Percentiles rank a stretch among this genome's conserved stretches.
These are phyloP conservation scores for Homarus americanus DNA, from an alignment of 1,140 invertebrate genomes.

Conservation along the genomic window DNA sequence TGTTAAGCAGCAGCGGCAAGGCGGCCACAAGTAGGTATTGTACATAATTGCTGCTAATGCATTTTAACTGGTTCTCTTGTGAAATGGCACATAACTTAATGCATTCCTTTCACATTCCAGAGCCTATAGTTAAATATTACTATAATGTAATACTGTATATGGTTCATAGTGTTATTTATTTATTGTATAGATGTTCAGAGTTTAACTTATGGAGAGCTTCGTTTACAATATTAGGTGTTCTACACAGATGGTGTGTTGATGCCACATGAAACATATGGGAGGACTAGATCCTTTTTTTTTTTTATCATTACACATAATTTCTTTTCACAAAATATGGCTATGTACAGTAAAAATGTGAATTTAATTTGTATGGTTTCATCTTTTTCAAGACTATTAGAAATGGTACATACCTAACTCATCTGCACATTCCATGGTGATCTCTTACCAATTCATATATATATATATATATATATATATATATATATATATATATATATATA, in stretches of 20 bases:
- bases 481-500: not conserved
- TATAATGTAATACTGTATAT: constrained; percentile 51
- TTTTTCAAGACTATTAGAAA: not conserved
- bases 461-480: not conserved
- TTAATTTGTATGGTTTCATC: not conserved
- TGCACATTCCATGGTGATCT: constrained; percentile 10
- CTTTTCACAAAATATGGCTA: not conserved
- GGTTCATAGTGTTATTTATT: constrained; percentile 53
- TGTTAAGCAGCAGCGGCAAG: not conserved
- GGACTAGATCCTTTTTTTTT: not conserved
- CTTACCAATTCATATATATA: not conserved
- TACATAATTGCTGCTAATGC: not conserved
- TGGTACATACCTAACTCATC: constrained; percentile 7
- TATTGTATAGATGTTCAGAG: constrained; percentile 56
- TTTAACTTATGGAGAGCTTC: constrained; percentile 30
- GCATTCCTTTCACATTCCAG: constrained; percentile 48
- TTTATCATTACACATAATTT: not conserved
- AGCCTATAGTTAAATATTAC: constrained; percentile 37
- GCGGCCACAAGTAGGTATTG: constrained; percentile 12
- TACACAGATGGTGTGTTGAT: not conserved
- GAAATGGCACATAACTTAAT: not conserved
- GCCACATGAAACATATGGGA: not conserved
- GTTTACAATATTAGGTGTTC: not conserved
- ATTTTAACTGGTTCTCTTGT: constrained; percentile 20
- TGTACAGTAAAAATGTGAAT: not conserved